These are phyloP conservation scores for Melanotaenia trifasciata DNA, from an alignment of 2,797 vertebrate species.

Conservation along the genomic window DNA sequence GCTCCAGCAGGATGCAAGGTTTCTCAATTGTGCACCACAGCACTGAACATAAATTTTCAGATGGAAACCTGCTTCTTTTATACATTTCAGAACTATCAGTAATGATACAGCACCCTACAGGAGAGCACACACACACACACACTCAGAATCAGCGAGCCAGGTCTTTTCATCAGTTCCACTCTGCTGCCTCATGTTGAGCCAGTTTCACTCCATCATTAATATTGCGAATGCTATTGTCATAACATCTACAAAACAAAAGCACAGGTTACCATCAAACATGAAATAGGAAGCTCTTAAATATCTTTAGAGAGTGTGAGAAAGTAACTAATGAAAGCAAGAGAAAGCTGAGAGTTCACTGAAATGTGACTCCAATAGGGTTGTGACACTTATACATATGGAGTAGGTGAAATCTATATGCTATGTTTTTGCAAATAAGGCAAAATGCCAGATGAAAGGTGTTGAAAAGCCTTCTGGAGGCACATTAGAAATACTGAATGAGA, in stretches of 20 bases:
- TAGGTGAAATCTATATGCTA: conserved; percentile 29
- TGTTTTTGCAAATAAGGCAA: conserved; percentile 13
- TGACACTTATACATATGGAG: conserved; percentile 41
- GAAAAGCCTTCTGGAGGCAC: conserved; percentile 25
- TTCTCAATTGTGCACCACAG: conserved; percentile 23
- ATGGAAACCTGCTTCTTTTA: conserved; percentile 57
- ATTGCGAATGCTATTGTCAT: conserved; percentile 67
- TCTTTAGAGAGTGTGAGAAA: conserved; percentile 29
- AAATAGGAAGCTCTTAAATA: conserved; percentile 50
- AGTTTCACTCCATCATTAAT: conserved; percentile 74
- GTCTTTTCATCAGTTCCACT: conserved; percentile 81
- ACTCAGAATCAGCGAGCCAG: conserved; percentile 67
- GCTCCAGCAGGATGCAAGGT: conserved; percentile 8
- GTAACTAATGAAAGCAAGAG: conserved; percentile 30
- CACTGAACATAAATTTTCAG: conserved; percentile 48
- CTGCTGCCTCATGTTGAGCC: conserved; percentile 65
- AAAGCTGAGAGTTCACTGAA: conserved; percentile 21
- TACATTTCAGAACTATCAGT: conserved; percentile 64
- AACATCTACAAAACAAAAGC: conserved; percentile 72
- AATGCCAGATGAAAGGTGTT: conserved; percentile 26
- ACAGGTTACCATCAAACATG: conserved; percentile 45
- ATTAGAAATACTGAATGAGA: conserved; percentile 51
- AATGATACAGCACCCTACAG: conserved; percentile 70
- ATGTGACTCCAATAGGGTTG: conserved; percentile 11
- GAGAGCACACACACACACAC: conserved; percentile 22